Conservation (phyloP, 2,797 vertebrate species). For the Eulemur albifrons region DNA sequence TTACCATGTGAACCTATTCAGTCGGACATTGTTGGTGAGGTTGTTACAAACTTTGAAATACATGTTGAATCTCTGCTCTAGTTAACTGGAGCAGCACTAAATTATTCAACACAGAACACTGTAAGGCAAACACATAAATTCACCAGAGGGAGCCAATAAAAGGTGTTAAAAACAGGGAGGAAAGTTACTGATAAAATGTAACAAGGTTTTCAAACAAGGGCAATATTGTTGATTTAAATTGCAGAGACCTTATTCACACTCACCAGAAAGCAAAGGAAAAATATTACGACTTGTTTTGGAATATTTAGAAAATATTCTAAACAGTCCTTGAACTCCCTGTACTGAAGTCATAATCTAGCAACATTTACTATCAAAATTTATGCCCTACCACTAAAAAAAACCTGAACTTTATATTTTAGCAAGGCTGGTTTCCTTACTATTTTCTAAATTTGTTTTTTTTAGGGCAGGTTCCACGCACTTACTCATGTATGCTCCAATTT, state of each 20-base stretch:
- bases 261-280: not conserved
- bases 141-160: constrained; percentile 59
- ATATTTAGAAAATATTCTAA: not conserved
- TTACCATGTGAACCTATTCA: not conserved
- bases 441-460: not conserved
- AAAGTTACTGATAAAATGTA: constrained; percentile 41
- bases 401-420: not conserved
- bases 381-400: not conserved
- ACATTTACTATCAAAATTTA: not conserved
- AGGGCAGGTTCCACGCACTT: not conserved
- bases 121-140: constrained; percentile 37
- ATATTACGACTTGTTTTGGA: not conserved
- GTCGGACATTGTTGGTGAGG: constrained; percentile 9
- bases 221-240: constrained; percentile 23
- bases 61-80: not conserved
- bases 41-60: constrained; percentile 39
- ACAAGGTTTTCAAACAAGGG: constrained; percentile 40
- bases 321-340: not conserved
- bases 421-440: not conserved
- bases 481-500: not conserved
- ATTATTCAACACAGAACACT: constrained; percentile 48
- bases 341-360: not conserved
- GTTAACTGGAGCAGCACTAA: constrained; percentile 28
- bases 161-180: constrained; percentile 30
- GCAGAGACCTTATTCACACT: not conserved